Conservation (phyloP, 2,888 invertebrate genomes). For the Coremacera marginata region DNA sequence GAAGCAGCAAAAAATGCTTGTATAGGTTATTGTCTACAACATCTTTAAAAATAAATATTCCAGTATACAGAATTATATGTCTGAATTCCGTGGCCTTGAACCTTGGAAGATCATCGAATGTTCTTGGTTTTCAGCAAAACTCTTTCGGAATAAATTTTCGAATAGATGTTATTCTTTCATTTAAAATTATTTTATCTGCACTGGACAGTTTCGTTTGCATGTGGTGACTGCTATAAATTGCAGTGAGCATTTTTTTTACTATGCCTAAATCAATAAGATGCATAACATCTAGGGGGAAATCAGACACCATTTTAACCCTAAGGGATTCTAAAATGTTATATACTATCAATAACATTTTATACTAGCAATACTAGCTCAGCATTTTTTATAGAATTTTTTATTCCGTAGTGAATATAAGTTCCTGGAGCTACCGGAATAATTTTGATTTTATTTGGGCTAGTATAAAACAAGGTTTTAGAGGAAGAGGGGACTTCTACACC, state of each 20-base stretch:
- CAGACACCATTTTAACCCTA: background rate
- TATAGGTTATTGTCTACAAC: no score
- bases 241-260: slow-evolving; percentile 26
- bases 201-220: slow-evolving; percentile 20
- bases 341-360: no score
- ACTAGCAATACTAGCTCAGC: no score
- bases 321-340: background rate
- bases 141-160: background rate
- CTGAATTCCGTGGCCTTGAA: no score
- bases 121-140: no score
- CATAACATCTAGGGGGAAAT: slow-evolving; percentile 18
- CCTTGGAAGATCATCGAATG: no score
- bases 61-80: no score
- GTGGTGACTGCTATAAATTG: slow-evolving; percentile 11
- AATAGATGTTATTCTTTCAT: background rate
- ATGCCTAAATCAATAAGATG: background rate
- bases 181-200: slow-evolving; percentile 18
- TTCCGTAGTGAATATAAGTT: background rate
- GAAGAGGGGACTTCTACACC: background rate
- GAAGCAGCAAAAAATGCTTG: no score
- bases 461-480: background rate
- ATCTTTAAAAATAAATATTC: no score
- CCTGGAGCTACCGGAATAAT: background rate
- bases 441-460: background rate
- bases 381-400: no score